These are phyloP conservation scores for Synanthedon tipuliformis DNA, from an alignment of 2,888 invertebrate species.

Conservation along the genomic window DNA sequence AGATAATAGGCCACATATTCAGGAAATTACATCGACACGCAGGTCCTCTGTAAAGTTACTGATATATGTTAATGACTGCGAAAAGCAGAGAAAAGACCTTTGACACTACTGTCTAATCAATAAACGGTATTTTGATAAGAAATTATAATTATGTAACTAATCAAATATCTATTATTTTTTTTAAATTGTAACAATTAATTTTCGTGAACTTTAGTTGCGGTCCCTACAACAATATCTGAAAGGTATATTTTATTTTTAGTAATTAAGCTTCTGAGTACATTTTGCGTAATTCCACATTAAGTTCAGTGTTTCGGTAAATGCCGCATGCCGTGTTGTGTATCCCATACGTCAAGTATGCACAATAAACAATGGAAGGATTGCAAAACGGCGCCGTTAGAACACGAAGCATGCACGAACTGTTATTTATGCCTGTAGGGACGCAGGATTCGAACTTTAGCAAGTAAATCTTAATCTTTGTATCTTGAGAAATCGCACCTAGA, in stretches of 20 bases:
- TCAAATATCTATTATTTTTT: too few relatives aligned
- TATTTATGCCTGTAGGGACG: conserved; percentile 35
- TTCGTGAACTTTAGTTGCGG: too few relatives aligned
- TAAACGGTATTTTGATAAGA: too few relatives aligned
- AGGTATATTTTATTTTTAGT: conserved; percentile 1
- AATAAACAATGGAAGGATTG: conserved; percentile 44
- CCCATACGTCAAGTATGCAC: conserved; percentile 15
- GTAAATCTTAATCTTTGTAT: neutral
- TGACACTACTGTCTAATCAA: too few relatives aligned
- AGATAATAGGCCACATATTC: too few relatives aligned
- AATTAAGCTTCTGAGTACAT: conserved; percentile 29
- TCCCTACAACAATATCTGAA: too few relatives aligned
- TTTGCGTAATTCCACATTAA: conserved; percentile 32
- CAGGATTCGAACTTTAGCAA: conserved; percentile 16
- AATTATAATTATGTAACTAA: too few relatives aligned
- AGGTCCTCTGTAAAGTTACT: too few relatives aligned
- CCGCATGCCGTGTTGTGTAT: conserved; percentile 9
- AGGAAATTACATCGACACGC: too few relatives aligned
- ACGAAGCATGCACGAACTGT: conserved; percentile 32
- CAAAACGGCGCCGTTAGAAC: conserved; percentile 25
- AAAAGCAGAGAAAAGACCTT: too few relatives aligned
- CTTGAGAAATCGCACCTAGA: neutral
- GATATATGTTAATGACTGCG: too few relatives aligned
- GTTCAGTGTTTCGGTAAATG: conserved; percentile 17
- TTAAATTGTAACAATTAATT: too few relatives aligned